Conservation (phyloP, 2,113 vertebrate species). For the Anhinga anhinga region DNA sequence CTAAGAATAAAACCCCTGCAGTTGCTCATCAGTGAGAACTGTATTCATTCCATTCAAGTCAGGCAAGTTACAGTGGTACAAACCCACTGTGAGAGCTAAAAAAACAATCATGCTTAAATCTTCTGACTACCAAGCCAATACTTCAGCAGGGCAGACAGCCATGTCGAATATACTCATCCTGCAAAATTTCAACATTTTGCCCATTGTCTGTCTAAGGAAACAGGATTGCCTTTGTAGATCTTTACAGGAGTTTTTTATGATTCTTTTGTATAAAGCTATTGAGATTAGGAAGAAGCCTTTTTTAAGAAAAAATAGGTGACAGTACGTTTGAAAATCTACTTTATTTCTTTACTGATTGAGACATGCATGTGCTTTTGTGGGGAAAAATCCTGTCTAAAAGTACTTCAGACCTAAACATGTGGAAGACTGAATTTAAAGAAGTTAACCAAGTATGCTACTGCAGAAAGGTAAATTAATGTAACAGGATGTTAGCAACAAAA, state of each 20-base stretch:
- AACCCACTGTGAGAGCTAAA: background rate
- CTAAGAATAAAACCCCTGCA: background rate
- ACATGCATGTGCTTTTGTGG: background rate
- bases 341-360: background rate
- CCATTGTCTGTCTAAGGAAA: background rate
- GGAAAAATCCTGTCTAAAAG: background rate
- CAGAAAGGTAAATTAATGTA: background rate
- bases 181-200: background rate
- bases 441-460: background rate
- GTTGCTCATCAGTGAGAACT: background rate
- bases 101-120: constrained; percentile 1
- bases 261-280: background rate
- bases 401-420: background rate
- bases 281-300: background rate
- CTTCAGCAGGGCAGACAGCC: background rate
- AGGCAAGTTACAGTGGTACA: constrained; percentile 21
- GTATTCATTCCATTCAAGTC: constrained; percentile 32
- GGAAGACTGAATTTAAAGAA: background rate
- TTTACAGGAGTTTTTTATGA: background rate
- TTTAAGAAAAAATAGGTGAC: background rate
- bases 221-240: background rate
- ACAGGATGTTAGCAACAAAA: background rate
- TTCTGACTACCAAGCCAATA: background rate
- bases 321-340: background rate
- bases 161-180: background rate